These are phyloP conservation scores for Taenaris catops DNA, from an alignment of 2,888 invertebrate species.

Conservation along the genomic window DNA sequence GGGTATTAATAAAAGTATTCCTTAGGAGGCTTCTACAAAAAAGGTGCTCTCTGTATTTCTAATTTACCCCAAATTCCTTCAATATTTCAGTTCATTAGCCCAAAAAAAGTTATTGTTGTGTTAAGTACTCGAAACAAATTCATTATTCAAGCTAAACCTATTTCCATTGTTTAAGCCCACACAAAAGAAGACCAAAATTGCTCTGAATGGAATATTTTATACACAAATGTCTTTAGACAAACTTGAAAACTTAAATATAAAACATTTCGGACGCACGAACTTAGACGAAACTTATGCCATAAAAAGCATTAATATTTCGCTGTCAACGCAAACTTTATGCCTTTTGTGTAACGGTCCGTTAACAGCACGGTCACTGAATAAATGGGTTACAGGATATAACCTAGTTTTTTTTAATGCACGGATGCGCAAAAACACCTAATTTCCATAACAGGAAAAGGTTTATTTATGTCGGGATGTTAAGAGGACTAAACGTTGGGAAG, in stretches of 20 bases:
- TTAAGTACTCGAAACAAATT: too few species aligned
- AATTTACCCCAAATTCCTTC: too few species aligned
- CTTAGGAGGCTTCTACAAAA: too few species aligned
- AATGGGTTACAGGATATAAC: conserved; percentile 17
- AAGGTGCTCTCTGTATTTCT: too few species aligned
- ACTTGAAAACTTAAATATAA: conserved; percentile 15
- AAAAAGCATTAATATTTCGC: conserved; percentile 25
- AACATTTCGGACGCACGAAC: conserved; percentile 14
- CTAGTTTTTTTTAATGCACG: conserved; percentile 15
- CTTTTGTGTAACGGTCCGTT: conserved; percentile 21
- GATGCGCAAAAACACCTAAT: conserved; percentile 13
- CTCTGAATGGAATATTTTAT: background rate
- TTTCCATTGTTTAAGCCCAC: conserved; percentile 2
- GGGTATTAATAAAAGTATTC: too few species aligned
- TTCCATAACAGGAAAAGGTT: background rate
- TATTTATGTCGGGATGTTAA: background rate
- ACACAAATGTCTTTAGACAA: background rate
- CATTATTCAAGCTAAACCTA: background rate
- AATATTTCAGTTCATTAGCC: too few species aligned
- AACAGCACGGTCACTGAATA: conserved; percentile 21
- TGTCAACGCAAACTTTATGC: conserved; percentile 21
- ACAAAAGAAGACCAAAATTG: background rate
- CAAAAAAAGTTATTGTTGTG: too few species aligned
- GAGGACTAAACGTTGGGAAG: background rate
- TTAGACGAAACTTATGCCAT: conserved; percentile 18